phyloP scores from a whole-genome alignment of 2,888 invertebrate genomes.

The Miltochrista miniata region DNA sequence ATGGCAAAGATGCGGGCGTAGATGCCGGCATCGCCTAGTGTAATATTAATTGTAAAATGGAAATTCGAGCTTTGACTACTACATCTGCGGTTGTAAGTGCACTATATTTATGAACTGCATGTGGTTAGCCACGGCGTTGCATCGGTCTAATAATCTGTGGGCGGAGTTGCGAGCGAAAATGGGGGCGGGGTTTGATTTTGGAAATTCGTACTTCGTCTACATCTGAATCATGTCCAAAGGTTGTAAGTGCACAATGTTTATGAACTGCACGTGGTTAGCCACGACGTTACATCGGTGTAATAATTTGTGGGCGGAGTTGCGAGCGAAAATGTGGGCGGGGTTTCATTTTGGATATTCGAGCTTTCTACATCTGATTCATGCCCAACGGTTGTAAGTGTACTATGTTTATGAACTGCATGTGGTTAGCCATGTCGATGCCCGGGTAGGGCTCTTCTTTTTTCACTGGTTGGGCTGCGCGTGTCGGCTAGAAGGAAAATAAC shows the following conservation, averaged over 20 bases:
- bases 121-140: constrained; percentile 49
- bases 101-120: constrained; percentile 46
- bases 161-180: too few species aligned
- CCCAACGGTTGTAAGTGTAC: constrained; percentile 29
- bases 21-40: too few species aligned
- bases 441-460: constrained; percentile 60
- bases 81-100: constrained; percentile 33
- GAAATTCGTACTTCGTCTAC: too few species aligned
- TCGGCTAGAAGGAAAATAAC: constrained; percentile 35
- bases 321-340: neutral
- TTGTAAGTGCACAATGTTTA: constrained; percentile 31
- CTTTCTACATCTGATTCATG: constrained; percentile 3
- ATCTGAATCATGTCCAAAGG: constrained; percentile 19
- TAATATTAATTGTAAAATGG: too few species aligned
- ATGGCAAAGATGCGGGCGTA: too few species aligned
- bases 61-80: too few species aligned
- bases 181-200: too few species aligned
- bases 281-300: constrained; percentile 53
- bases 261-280: constrained; percentile 51
- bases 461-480: constrained; percentile 33
- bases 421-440: constrained; percentile 52
- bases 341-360: too few species aligned
- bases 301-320: neutral
- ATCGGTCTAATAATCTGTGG: too few species aligned
- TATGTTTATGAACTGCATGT: constrained; percentile 47